A percentile compares a stretch with the other conserved stretches of the same genome.
Conservation (phyloP, 2,797 vertebrate species). For the Enteromius unitaeniatus region DNA sequence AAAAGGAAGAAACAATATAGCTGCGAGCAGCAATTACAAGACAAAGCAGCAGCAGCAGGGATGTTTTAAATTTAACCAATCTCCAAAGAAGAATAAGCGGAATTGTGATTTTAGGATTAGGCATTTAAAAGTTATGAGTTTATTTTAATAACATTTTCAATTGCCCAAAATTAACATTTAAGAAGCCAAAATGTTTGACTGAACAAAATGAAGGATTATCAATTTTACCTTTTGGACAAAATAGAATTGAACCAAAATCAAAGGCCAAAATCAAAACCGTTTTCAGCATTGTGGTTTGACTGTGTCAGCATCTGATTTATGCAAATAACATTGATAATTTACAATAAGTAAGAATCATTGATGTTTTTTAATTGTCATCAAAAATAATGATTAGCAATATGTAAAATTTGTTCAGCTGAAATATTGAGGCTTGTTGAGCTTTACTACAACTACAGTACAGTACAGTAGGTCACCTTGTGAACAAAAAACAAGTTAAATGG, state of each 20-base stretch:
- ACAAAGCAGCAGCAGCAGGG: neutral
- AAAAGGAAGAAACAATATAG: constrained; percentile 19
- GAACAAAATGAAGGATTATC: neutral
- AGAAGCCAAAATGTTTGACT: neutral
- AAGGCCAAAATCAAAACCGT: neutral
- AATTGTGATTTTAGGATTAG: constrained; percentile 8
- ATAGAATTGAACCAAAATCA: too few relatives aligned
- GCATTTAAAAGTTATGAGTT: neutral
- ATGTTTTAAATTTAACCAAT: neutral
- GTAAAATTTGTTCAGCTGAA: neutral
- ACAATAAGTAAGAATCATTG: neutral
- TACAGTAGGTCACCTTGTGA: too few relatives aligned
- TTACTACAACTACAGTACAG: neutral
- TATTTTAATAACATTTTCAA: constrained; percentile 4
- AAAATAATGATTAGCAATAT: neutral
- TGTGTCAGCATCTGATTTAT: neutral
- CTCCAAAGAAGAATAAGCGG: neutral
- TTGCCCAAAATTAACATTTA: neutral
- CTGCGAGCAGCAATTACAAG: constrained; percentile 23
- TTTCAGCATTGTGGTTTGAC: neutral
- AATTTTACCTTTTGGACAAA: neutral
- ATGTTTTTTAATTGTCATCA: neutral
- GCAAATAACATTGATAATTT: neutral
- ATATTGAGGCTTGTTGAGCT: neutral
- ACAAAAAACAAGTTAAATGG: neutral